phyloP scores from a whole-genome alignment of 2,113 vertebrate species.

The Cheilinus undulatus region DNA sequence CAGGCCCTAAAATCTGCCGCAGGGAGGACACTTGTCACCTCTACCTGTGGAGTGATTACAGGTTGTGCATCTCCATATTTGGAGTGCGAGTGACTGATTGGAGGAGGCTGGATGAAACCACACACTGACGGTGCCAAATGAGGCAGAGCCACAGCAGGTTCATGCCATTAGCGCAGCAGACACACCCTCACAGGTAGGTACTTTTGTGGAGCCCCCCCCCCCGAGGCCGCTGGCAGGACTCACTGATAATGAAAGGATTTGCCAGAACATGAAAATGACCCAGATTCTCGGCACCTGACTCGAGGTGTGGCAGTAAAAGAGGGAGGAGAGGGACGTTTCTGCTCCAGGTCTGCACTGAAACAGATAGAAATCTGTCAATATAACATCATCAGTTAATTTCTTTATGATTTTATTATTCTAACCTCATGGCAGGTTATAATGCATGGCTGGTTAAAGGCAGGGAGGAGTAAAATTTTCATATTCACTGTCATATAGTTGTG shows the following conservation, averaged over 20 bases:
- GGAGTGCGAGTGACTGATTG: slow-evolving; percentile 65
- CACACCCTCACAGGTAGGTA: slow-evolving; percentile 69
- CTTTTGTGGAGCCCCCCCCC: too few relatives aligned
- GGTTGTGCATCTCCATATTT: slow-evolving; percentile 67
- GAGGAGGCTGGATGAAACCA: slow-evolving; percentile 37
- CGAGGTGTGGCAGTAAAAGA: slow-evolving; percentile 36
- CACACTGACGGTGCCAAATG: slow-evolving; percentile 23
- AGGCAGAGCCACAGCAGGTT: slow-evolving; percentile 37
- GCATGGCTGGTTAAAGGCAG: slow-evolving; percentile 5
- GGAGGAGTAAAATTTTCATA: not conserved
- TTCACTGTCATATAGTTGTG: not conserved
- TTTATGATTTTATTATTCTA: not conserved
- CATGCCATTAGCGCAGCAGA: slow-evolving; percentile 31
- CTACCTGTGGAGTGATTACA: slow-evolving; percentile 41
- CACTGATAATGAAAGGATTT: slow-evolving; percentile 42
- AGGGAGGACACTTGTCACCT: slow-evolving; percentile 46
- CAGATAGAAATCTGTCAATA: slow-evolving; percentile 33
- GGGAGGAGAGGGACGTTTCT: slow-evolving; percentile 6
- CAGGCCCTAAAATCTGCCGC: slow-evolving; percentile 28
- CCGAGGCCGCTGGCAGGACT: not conserved
- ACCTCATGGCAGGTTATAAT: not conserved
- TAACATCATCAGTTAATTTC: slow-evolving; percentile 7
- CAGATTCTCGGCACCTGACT: slow-evolving; percentile 42
- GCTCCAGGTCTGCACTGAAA: not conserved
- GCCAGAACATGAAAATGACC: slow-evolving; percentile 53